Evolutionary conservation across 92 coral and sea anemone species (phyloP), one percentile per base, ranked within the genome.

Genomic region (Nematostella vectensis): DNA sequence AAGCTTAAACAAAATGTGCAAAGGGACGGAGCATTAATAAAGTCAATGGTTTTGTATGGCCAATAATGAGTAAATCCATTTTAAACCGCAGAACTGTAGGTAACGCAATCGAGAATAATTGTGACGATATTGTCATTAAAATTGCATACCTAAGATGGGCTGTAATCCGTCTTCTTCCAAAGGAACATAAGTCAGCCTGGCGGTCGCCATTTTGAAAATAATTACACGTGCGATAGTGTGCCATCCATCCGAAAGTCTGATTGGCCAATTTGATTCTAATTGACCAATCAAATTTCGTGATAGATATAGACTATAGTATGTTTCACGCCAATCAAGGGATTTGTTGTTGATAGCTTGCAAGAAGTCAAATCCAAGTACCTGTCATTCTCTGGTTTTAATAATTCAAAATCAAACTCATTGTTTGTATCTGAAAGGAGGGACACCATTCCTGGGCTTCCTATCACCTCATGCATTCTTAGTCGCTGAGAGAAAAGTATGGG

Each of bases 131-230:
- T n/a, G n/a, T n/a, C n/a, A n/a, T n/a, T n/a, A n/a, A n/a, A n/a
- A n/a, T n/a, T n/a, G n/a, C n/a, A 37, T 25, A 79, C 86, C 86
- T 1, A 79, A 38, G 1, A 79, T 60, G 13, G 86, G 86, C 59
- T 60, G 71, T 21, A 62, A 51, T 21, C 58, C 73, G 0, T 63
- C 55, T 0, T 63, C 53, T 59, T 61, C 86, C 10, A 49, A 36
- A 3, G 58, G 58, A 0, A 66, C 75, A 51, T 73, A 79, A 16
- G 72, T 71, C 27, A 79, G 62, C 66, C 36, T 68, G 21, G 86
- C 80, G 33, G 86, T 62, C 86, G 86, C 86, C 86, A 79, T 79
- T 39, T 79, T 77, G 68, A 68, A 57, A 33, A 9, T 0, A n/a
- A 2, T 2, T 18, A n/a, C 58, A 37, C 62, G 31, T 51, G 62